Evolutionary conservation across 2,888 invertebrate genomes (phyloP).

Genomic region (Fabriciana adippe): DNA sequence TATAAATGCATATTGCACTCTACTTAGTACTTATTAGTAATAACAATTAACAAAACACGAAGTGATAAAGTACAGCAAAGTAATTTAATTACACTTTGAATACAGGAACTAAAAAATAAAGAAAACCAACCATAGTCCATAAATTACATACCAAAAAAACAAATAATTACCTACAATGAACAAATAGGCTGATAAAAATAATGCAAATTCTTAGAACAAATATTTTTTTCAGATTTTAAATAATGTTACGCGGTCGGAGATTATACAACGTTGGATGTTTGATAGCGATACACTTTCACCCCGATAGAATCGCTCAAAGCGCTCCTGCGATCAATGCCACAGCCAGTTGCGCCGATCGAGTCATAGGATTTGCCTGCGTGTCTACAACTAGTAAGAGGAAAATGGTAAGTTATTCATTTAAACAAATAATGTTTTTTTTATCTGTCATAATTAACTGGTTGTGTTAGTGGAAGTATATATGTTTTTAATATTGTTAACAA

Average conservation of each 20-base stretch:
- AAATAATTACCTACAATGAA: too few relatives aligned
- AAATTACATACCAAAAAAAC: too few relatives aligned
- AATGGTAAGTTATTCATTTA: conserved; percentile 59
- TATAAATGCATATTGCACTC: too few relatives aligned
- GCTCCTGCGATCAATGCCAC: conserved; percentile 64
- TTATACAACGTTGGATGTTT: conserved; percentile 52
- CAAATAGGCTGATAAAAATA: too few relatives aligned
- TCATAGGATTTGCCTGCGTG: conserved; percentile 57
- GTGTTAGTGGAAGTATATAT: background rate
- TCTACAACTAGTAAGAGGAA: conserved; percentile 63
- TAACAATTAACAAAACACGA: too few relatives aligned
- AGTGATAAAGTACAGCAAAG: too few relatives aligned
- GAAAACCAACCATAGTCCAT: too few relatives aligned
- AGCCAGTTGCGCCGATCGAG: conserved; percentile 45
- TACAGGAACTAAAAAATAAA: too few relatives aligned
- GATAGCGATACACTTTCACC: conserved; percentile 77
- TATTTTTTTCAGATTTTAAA: background rate
- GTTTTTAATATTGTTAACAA: too few relatives aligned
- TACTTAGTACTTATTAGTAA: too few relatives aligned
- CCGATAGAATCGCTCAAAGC: conserved; percentile 53
- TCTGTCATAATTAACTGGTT: conserved; percentile 8
- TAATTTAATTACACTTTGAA: too few relatives aligned
- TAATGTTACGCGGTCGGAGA: conserved; percentile 42
- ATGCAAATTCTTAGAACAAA: too few relatives aligned
- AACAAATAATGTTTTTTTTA: conserved; percentile 3